Base-by-base conservation (phyloP, 2,888 invertebrate species). In the Limenitis camilla region DNA sequence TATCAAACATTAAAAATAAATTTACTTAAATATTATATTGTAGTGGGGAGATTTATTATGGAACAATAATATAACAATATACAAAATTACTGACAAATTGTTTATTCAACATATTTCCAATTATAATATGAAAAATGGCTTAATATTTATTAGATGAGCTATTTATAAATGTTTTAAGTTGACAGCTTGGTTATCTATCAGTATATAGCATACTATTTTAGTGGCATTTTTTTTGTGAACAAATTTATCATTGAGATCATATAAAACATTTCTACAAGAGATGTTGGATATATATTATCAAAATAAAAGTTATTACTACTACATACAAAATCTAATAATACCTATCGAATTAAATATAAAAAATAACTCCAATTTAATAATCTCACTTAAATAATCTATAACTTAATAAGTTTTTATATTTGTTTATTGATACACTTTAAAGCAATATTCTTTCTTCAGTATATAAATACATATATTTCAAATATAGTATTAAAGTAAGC, bases 41-140 rank as follows among this genome's bases (percentile, higher is more conserved):
- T n/a, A n/a, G 27, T 43, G 28, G 29, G 11, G 5, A 4, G 7
- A 31, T 5, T 31, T 11, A n/a, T 5, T 11, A 11, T 32, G 6
- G 19, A 32, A 27, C n/a, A 43, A n/a, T 5, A 31, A 9, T 9
- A 27, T 6, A 43, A 32, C 32, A 44, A 44, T 44, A 35, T 19
- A 28, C n/a, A 43, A 53, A 56, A 30, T 42, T 56, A 56, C 42
- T 32, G 32, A 50, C 47, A 56, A 46, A 52, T 74, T 79, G 74
- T 85, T 84, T 82, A 83, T 71, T 83, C 53, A 84, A 85, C 84
- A 81, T 77, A 78, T 81, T 81, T 69, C 70, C 80, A 76, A 68
- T 78, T 78, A 83, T 74, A 77, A 71, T 75, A 71, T 75, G 77
- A 80, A 78, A 76, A 81, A 81, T 83, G 81, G 81, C 80, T 68